A percentile compares a stretch with the other conserved stretches of the same genome.
Evolutionary conservation across 2,888 invertebrate genomes (phyloP).

Genomic region (Keiferia lycopersicella): DNA sequence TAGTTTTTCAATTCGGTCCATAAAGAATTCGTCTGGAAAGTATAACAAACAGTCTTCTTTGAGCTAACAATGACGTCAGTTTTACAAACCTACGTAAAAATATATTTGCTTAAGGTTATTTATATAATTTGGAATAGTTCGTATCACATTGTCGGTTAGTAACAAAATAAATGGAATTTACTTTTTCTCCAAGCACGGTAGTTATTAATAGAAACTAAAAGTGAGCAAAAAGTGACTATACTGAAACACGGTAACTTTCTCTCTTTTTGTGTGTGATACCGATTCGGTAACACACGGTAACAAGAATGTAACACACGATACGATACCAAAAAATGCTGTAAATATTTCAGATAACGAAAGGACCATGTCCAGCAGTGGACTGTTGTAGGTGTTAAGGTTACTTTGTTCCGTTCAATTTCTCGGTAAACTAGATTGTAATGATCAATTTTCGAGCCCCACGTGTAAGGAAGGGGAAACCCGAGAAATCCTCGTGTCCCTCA

Average conservation of each 20-base stretch:
- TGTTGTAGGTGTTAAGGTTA: no score
- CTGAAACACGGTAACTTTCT: no score
- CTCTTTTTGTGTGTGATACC: no score
- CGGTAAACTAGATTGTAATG: not conserved
- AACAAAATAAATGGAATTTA: not conserved
- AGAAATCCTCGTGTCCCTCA: not conserved
- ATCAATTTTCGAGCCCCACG: not conserved
- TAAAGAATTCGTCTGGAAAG: slow-evolving; percentile 9
- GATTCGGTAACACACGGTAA: no score
- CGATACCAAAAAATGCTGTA: no score
- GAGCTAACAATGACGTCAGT: not conserved
- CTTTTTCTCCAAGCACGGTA: no score
- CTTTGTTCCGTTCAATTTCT: not conserved
- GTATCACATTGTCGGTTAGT: not conserved
- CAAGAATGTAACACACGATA: no score
- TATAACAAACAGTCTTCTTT: slow-evolving; percentile 1
- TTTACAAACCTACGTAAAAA: not conserved
- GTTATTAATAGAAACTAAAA: no score
- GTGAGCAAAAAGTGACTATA: no score
- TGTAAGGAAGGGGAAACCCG: not conserved
- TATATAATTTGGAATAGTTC: not conserved
- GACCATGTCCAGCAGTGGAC: no score
- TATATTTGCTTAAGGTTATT: not conserved
- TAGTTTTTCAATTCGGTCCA: not conserved
- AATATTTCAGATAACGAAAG: no score